Conservation (phyloP, 1,140 invertebrate genomes). For the Apis cerana region DNA sequence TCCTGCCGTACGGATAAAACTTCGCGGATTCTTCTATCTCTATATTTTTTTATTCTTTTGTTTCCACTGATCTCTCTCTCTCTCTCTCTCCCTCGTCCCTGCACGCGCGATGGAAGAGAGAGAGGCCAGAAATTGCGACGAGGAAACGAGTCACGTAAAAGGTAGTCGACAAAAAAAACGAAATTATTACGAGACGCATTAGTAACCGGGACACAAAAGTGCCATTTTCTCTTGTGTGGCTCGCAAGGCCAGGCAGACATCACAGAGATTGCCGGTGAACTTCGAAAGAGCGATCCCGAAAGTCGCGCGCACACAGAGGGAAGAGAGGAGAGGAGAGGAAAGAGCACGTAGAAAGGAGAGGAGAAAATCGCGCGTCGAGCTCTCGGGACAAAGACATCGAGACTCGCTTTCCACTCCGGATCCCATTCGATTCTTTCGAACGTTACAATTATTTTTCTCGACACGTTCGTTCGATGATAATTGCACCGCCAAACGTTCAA, state of each 20-base stretch:
- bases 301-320: constrained; percentile 19
- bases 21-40: constrained; percentile 13
- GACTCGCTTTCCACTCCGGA: neutral
- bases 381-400: neutral
- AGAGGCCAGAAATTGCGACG: constrained; percentile 22
- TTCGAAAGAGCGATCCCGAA: constrained; percentile 61
- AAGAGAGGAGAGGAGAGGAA: neutral
- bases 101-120: neutral
- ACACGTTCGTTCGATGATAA: constrained; percentile 18
- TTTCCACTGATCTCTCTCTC: neutral
- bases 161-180: constrained; percentile 52
- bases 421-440: constrained; percentile 8
- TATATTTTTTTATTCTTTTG: neutral
- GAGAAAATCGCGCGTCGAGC: neutral
- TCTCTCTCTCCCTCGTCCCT: too few relatives aligned
- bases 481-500: neutral
- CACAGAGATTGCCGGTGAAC: constrained; percentile 65
- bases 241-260: constrained; percentile 59
- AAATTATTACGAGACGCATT: constrained; percentile 59
- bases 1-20: neutral
- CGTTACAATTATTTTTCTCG: constrained; percentile 23
- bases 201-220: constrained; percentile 61
- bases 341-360: neutral
- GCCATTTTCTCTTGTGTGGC: constrained; percentile 59
- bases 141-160: constrained; percentile 30